Percentiles rank a stretch among this genome's conserved stretches.
Conservation (phyloP, 2,888 invertebrate species). For the Epinotia demarniana region DNA sequence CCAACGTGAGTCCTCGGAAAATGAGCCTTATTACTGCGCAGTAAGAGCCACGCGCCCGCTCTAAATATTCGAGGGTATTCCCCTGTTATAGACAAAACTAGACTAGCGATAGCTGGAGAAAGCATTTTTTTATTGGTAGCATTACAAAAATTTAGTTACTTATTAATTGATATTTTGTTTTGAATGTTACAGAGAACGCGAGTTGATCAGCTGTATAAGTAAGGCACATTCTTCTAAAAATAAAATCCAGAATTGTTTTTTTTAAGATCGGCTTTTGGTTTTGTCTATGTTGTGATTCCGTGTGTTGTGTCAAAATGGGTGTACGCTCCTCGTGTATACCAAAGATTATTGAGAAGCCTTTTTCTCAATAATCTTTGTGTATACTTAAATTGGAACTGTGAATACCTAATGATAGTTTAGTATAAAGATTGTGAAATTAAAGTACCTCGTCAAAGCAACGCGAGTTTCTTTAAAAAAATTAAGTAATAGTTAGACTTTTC, state of each 20-base stretch:
- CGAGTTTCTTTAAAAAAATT: no score
- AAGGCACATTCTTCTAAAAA: no score
- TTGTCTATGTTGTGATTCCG: neutral
- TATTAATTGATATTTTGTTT: neutral
- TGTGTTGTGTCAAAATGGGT: neutral
- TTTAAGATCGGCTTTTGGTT: neutral
- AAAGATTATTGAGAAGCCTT: no score
- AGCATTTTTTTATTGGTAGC: neutral
- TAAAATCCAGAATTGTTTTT: neutral
- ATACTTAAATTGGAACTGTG: neutral
- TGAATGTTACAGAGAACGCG: neutral
- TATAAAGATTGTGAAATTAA: no score
- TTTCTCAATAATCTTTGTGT: no score
- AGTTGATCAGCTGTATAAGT: neutral
- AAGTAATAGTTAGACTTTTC: no score
- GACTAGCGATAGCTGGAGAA: neutral
- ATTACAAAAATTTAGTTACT: neutral
- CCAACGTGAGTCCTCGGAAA: neutral
- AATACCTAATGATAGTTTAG: neutral
- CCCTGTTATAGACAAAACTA: constrained; percentile 28
- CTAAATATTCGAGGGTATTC: constrained; percentile 9
- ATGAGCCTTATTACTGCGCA: neutral
- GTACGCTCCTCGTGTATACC: neutral
- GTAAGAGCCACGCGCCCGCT: neutral
- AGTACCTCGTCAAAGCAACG: no score